Evolutionary conservation across 2,113 vertebrate species (phyloP).

Genomic region (Chlamydotis undulata): DNA sequence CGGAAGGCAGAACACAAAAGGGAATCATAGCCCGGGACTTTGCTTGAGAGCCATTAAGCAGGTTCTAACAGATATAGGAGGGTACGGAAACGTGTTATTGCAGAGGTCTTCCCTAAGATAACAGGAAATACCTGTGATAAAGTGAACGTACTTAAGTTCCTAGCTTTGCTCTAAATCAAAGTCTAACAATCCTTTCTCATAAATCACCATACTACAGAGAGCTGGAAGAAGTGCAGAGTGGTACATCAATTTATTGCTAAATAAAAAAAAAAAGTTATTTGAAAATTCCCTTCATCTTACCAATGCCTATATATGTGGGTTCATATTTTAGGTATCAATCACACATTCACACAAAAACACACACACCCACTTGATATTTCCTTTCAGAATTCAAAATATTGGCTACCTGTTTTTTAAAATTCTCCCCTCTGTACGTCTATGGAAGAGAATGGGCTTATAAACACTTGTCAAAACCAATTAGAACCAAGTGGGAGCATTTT

Average conservation of each 20-base stretch:
- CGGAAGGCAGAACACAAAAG: conserved; percentile 19
- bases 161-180: conserved; percentile 67
- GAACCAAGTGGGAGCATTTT: not conserved
- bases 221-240: conserved; percentile 33
- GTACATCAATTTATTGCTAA: conserved; percentile 56
- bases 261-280: not conserved
- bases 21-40: not conserved
- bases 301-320: not conserved
- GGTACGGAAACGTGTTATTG: not conserved
- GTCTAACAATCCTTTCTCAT: conserved; percentile 18
- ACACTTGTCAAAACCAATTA: conserved; percentile 41
- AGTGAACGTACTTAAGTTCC: conserved; percentile 16
- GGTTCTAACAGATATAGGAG: conserved; percentile 14
- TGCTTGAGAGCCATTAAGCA: not conserved
- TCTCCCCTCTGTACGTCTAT: not conserved
- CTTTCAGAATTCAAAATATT: conserved; percentile 43
- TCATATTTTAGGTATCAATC: not conserved
- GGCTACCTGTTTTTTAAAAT: conserved; percentile 46
- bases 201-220: conserved; percentile 52
- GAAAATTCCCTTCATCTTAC: not conserved
- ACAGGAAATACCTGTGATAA: conserved; percentile 33
- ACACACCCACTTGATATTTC: conserved; percentile 44
- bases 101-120: conserved; percentile 26
- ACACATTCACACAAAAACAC: not conserved
- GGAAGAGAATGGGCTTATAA: not conserved